Evolutionary conservation across 2,113 vertebrate genomes (phyloP).

Genomic region (Hemichromis elongatus): DNA sequence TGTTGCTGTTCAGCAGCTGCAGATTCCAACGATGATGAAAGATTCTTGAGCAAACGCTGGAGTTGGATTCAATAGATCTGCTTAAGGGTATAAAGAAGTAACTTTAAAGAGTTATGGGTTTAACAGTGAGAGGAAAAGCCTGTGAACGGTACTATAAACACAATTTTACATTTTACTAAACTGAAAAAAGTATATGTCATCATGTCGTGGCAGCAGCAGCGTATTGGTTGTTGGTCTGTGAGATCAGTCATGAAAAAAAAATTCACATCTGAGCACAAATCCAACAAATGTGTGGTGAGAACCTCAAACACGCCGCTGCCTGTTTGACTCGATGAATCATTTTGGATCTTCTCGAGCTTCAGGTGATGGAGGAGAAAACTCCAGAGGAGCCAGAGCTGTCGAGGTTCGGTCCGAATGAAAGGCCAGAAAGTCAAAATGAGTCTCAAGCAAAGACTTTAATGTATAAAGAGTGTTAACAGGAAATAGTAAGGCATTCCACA

Average conservation of each 20-base stretch:
- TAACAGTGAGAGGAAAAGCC: neutral
- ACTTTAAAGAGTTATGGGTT: neutral
- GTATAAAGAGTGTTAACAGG: neutral
- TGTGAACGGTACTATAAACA: neutral
- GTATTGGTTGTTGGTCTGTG: neutral
- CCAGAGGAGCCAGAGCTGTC: neutral
- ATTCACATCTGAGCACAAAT: neutral
- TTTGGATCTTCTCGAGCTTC: neutral
- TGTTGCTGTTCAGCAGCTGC: neutral
- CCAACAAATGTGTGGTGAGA: neutral
- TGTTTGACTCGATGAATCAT: neutral
- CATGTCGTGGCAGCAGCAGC: neutral
- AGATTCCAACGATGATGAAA: neutral
- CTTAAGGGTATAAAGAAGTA: neutral
- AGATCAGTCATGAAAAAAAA: neutral
- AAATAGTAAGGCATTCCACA: neutral
- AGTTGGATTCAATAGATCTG: neutral
- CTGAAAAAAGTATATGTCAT: neutral
- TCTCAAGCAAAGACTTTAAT: neutral
- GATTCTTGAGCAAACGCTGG: neutral
- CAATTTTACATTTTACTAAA: neutral
- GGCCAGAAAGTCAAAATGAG: neutral
- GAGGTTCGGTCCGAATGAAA: neutral
- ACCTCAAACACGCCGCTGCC: neutral
- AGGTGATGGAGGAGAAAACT: neutral